phyloP scores from a whole-genome alignment of 2,113 vertebrate species.

The Scytalopus superciliaris region DNA sequence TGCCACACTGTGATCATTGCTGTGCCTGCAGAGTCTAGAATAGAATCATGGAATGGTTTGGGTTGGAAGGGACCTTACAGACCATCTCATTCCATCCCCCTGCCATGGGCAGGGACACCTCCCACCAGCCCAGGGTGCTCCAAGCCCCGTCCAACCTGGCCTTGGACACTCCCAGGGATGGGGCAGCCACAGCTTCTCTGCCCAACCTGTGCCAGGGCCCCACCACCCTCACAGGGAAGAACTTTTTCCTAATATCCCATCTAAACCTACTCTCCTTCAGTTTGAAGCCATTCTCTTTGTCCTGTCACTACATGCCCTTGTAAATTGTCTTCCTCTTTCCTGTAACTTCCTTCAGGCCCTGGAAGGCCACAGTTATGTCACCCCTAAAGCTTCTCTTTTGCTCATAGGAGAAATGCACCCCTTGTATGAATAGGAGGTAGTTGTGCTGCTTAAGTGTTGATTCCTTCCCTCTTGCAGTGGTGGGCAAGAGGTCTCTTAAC shows the following conservation, averaged over 20 bases:
- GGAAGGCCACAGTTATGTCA: accelerated
- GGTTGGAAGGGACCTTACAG: not conserved
- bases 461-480: not conserved
- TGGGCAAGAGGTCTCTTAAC: not conserved
- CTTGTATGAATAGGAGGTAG: accelerated
- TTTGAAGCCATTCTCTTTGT: not conserved
- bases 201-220: not conserved
- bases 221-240: accelerated
- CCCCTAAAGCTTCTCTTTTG: not conserved
- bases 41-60: not conserved
- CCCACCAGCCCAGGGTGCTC: not conserved
- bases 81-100: not conserved
- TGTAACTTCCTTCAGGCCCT: not conserved
- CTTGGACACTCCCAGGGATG: not conserved
- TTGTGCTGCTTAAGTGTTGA: accelerated
- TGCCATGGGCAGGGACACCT: not conserved
- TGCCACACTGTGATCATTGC: not conserved
- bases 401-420: accelerated
- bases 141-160: not conserved
- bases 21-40: accelerated
- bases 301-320: accelerated
- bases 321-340: not conserved
- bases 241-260: not conserved
- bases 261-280: accelerated
- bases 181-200: not conserved